Conservation (phyloP, 2,113 vertebrate genomes). For the Megaleporinus macrocephalus region DNA sequence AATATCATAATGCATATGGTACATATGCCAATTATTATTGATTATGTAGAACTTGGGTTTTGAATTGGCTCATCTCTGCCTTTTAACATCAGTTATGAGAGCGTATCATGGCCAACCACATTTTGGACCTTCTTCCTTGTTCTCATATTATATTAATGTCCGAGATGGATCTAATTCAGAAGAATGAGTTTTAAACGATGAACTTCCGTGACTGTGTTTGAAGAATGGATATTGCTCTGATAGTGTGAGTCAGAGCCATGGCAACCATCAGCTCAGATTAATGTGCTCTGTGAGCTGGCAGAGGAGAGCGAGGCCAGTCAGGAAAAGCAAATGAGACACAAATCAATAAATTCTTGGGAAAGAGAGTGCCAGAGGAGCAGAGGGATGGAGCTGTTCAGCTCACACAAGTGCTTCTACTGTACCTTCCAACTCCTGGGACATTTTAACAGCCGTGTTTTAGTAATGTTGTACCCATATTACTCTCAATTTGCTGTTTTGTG, state of each 20-base stretch:
- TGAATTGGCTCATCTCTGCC: no score
- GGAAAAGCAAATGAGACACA: slow-evolving; percentile 33
- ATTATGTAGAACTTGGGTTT: no score
- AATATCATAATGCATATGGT: no score
- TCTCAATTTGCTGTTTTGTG: not conserved
- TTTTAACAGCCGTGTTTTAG: not conserved
- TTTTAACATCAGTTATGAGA: no score
- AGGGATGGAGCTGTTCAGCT: slow-evolving; percentile 60
- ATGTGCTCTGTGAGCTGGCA: slow-evolving; percentile 65
- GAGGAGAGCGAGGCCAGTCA: slow-evolving; percentile 42
- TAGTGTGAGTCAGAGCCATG: slow-evolving; percentile 72
- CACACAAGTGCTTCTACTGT: not conserved
- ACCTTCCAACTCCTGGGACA: not conserved
- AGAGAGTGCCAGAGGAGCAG: slow-evolving; percentile 55
- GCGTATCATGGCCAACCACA: no score
- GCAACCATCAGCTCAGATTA: slow-evolving; percentile 73
- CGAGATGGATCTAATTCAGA: slow-evolving; percentile 1
- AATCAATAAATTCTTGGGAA: slow-evolving; percentile 63
- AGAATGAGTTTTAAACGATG: not conserved
- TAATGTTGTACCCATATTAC: no score
- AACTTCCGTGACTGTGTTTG: slow-evolving; percentile 59
- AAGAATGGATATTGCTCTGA: slow-evolving; percentile 68
- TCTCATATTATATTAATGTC: not conserved
- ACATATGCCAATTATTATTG: no score
- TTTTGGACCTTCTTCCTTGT: not conserved